Evolutionary conservation across 2,888 invertebrate species (phyloP).

Genomic region (Volucella zonaria): DNA sequence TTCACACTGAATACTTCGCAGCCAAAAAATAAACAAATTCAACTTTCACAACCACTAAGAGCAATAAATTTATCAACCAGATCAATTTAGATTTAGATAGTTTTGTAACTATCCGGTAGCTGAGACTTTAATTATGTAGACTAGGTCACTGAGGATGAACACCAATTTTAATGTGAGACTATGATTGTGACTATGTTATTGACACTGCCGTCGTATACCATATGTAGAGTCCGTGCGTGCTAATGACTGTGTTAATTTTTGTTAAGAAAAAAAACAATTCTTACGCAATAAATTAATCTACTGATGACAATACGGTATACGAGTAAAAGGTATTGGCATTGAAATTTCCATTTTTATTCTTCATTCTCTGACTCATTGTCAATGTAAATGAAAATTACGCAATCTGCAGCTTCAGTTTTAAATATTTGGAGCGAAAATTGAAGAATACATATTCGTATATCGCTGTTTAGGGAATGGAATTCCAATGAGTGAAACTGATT

Average conservation of each 20-base stretch:
- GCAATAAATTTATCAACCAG: not conserved
- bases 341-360: conserved; percentile 26
- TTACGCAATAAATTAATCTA: conserved; percentile 32
- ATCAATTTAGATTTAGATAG: not conserved
- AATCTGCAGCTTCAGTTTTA: not conserved
- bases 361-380: conserved; percentile 7
- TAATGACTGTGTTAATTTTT: conserved; percentile 31
- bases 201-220: conserved; percentile 18
- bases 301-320: not conserved
- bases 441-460: not conserved
- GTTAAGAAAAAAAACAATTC: not conserved
- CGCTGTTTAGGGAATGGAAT: no score
- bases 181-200: conserved; percentile 32
- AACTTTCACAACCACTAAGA: not conserved
- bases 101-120: not conserved
- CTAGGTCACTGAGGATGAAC: conserved; percentile 11
- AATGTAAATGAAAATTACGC: conserved; percentile 35
- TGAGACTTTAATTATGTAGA: not conserved
- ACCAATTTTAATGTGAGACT: not conserved
- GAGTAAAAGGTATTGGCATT: conserved; percentile 16
- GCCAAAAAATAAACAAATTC: not conserved
- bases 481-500: no score
- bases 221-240: not conserved
- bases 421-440: conserved; percentile 1
- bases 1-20: not conserved